Base-by-base conservation (phyloP, 2,797 vertebrate species). In the Numenius phaeopus region DNA sequence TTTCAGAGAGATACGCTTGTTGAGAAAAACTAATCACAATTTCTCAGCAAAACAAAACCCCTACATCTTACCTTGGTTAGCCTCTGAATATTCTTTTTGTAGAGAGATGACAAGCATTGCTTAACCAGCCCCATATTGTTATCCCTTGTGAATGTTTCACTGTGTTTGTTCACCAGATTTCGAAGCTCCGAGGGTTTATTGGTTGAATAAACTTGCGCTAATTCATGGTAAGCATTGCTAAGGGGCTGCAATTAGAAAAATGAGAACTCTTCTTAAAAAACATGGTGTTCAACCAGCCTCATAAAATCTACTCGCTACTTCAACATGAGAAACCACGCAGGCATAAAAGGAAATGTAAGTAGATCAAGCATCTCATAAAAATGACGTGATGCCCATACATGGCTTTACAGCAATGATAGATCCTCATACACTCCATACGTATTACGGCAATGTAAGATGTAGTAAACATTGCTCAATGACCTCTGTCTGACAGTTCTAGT, bases 51-150 rank as follows among this genome's bases (percentile, higher is more conserved):
- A 92, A 65, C 24, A 67, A 81, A 37, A 1, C 27, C 30, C 10
- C 32, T 39, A 7, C 14, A 19, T 49, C 98, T 97, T 96, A 99
- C 99, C 99, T 99, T 99, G 82, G 99, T 99, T 98, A 99, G 98
- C 98, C 99, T 98, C 98, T 99, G 99, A 94, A 99, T 99, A 97
- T 99, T 99, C 98, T 99, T 99, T 98, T 99, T 99, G 98, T 99
- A 99, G 46, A 99, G 99, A 58, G 99, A 99, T 40, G 99, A 99
- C 96, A 99, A 98, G 97, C 99, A 99, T 95, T 99, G 99, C 89
- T 99, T 99, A 97, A 99, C 99, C 98, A 99, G 98, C 59, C 99
- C 99, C 88, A 99, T 99, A 96, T 99, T 99, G 98, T 98, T 99
- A 98, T 99, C 99, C 37, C 99, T 98, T 76, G 99, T 98, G 93